Conservation (phyloP, 2,797 vertebrate species). For the Sebastes oblongus region DNA sequence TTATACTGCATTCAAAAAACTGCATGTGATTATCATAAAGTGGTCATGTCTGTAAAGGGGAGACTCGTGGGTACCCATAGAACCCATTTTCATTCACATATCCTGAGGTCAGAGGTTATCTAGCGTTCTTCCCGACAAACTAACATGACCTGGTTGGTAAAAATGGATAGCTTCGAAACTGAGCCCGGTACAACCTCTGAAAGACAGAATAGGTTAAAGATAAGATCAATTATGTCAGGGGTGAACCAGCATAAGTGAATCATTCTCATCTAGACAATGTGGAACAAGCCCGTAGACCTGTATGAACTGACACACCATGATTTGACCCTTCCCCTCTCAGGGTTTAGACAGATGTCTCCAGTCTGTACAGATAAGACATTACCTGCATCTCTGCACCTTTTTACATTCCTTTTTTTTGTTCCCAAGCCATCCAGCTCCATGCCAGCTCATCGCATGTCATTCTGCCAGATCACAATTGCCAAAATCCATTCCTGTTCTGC, state of each 20-base stretch:
- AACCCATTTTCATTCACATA: no score
- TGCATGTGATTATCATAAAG: no score
- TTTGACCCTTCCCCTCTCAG: slow-evolving; percentile 1
- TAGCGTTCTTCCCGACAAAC: no score
- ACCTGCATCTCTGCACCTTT: background rate
- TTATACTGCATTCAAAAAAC: no score
- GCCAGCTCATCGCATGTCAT: background rate
- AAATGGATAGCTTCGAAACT: no score
- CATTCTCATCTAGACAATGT: background rate
- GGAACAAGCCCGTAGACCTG: background rate
- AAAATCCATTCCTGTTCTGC: background rate
- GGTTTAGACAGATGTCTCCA: slow-evolving; percentile 47
- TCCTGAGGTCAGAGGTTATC: no score
- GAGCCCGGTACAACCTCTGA: no score
- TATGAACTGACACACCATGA: background rate
- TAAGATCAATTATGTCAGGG: background rate
- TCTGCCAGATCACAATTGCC: background rate
- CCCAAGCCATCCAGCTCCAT: background rate
- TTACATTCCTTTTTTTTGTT: background rate
- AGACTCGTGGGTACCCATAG: no score
- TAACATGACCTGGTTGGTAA: no score
- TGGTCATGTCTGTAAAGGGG: no score
- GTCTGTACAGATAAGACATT: background rate
- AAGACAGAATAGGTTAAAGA: background rate
- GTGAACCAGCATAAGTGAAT: background rate